phyloP scores from a whole-genome alignment of 2,797 vertebrate genomes.

The Amphiprion clarkii region DNA sequence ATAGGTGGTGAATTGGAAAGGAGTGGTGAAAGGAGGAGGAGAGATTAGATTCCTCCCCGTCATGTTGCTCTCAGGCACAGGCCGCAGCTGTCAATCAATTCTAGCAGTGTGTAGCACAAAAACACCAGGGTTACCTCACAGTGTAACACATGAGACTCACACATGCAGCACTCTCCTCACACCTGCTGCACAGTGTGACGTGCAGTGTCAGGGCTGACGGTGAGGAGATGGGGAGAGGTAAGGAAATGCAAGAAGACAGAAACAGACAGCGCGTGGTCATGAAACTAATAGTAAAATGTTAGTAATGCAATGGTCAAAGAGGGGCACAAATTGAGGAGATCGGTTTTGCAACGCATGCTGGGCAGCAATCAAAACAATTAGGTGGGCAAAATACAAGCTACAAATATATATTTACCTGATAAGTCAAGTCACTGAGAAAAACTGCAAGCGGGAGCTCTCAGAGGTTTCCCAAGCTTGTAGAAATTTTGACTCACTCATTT shows the following conservation, averaged over 20 bases:
- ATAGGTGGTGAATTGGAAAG: constrained; percentile 62
- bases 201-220: constrained; percentile 19
- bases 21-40: constrained; percentile 39
- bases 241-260: constrained; percentile 12
- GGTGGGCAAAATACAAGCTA: constrained; percentile 2
- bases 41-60: constrained; percentile 65
- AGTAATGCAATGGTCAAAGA: not conserved
- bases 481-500: constrained; percentile 29
- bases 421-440: constrained; percentile 31
- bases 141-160: constrained; percentile 64
- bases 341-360: not conserved
- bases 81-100: constrained; percentile 69
- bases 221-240: constrained; percentile 5
- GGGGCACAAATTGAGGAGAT: not conserved
- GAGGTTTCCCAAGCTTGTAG: constrained; percentile 16
- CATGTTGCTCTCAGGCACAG: constrained; percentile 56
- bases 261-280: not conserved
- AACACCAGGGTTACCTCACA: constrained; percentile 69
- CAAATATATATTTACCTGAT: constrained; percentile 7
- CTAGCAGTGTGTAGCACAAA: constrained; percentile 53
- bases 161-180: constrained; percentile 50
- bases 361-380: not conserved
- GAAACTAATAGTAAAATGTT: not conserved
- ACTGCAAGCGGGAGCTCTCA: not conserved
- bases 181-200: constrained; percentile 51